phyloP scores from a whole-genome alignment of 1,140 invertebrate species.

The Tetramorium alpestre region DNA sequence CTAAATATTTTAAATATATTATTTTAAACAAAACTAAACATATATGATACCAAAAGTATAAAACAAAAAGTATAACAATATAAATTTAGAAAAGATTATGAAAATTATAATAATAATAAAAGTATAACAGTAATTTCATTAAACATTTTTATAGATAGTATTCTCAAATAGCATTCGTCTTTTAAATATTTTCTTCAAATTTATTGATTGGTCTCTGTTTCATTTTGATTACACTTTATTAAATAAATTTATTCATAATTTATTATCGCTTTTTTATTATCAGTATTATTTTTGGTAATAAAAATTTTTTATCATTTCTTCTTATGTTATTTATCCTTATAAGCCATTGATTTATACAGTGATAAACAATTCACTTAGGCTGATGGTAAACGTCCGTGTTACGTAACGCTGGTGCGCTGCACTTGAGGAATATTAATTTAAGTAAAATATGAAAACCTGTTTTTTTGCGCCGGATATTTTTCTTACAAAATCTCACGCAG shows the following conservation, averaged over 20 bases:
- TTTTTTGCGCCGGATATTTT: constrained; percentile 11
- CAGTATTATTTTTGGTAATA: background rate
- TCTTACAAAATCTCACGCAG: constrained; percentile 20
- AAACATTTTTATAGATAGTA: no score
- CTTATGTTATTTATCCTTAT: background rate
- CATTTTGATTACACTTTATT: background rate
- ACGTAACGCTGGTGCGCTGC: background rate
- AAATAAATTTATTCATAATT: background rate
- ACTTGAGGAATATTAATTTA: constrained; percentile 17
- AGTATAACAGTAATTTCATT: no score
- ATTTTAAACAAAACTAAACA: background rate
- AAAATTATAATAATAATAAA: background rate
- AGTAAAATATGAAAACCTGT: constrained; percentile 12
- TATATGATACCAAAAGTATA: no score
- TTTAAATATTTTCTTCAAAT: no score
- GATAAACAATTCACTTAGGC: background rate
- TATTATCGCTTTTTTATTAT: background rate
- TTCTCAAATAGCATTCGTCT: no score
- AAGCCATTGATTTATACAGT: background rate
- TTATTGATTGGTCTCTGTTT: background rate
- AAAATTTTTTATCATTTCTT: background rate
- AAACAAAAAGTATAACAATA: no score
- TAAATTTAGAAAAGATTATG: no score
- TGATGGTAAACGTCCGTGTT: background rate
- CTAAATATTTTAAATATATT: background rate